Conservation (phyloP, 2,797 vertebrate genomes). For the Enteromius trimaculatus region DNA sequence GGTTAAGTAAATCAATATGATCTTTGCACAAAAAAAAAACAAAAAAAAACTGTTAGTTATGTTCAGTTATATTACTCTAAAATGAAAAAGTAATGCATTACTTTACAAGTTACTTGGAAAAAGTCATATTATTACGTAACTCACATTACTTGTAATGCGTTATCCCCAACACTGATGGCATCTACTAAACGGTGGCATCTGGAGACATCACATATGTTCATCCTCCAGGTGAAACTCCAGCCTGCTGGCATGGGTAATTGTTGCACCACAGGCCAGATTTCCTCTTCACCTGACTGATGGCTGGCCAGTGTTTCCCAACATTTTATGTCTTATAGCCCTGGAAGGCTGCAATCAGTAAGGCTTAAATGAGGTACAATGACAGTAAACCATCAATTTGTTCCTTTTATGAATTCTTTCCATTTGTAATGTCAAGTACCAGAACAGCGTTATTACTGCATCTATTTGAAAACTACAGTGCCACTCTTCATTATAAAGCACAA, state of each 20-base stretch:
- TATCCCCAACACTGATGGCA: no score
- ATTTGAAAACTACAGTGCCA: slow-evolving; percentile 20
- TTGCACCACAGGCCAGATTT: slow-evolving; percentile 56
- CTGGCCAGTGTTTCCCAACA: slow-evolving; percentile 12
- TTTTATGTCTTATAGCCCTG: no score
- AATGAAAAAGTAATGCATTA: no score
- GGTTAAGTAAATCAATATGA: no score
- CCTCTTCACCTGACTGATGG: slow-evolving; percentile 54
- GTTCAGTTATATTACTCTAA: no score
- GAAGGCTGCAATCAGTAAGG: neutral
- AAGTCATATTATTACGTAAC: no score
- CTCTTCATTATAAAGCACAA: slow-evolving; percentile 39
- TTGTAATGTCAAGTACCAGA: neutral
- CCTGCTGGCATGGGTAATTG: slow-evolving; percentile 51
- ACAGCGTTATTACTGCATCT: slow-evolving; percentile 1
- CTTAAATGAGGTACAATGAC: neutral
- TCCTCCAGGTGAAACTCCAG: slow-evolving; percentile 65
- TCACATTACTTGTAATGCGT: no score
- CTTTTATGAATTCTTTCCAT: neutral
- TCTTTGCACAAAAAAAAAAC: no score
- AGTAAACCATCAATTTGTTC: slow-evolving; percentile 3
- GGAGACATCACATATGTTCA: slow-evolving; percentile 52
- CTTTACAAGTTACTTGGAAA: no score
- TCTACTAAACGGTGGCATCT: slow-evolving; percentile 33
- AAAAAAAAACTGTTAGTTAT: no score